These are phyloP conservation scores for Pristis pectinata DNA, from an alignment of 2,797 vertebrate species.

Conservation along the genomic window DNA sequence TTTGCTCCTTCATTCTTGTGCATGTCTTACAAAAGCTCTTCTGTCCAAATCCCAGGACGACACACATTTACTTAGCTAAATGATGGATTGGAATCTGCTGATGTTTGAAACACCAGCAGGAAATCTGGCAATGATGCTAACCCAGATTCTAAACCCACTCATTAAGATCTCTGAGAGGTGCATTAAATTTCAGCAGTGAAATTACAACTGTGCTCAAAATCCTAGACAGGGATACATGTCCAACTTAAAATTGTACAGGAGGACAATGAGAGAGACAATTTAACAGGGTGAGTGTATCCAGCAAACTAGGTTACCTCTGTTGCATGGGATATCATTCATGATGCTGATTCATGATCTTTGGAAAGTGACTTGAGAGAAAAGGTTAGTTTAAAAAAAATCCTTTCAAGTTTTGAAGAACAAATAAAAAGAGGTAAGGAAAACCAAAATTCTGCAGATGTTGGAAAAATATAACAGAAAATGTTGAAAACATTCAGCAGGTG, in stretches of 20 bases:
- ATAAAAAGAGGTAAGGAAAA: not conserved
- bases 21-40: not conserved
- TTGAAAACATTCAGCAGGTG: no score
- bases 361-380: not conserved
- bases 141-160: not conserved
- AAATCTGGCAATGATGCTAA: not conserved
- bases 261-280: not conserved
- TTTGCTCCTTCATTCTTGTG: not conserved
- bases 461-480: no score
- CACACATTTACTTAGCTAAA: not conserved
- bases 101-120: constrained; percentile 2
- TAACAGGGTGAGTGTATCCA: not conserved
- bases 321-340: not conserved
- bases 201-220: not conserved
- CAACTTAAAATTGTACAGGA: not conserved
- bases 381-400: not conserved
- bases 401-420: not conserved
- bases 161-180: not conserved
- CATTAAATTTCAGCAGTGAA: not conserved
- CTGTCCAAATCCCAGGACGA: not conserved
- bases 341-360: not conserved
- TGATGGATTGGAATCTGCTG: not conserved
- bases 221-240: no score
- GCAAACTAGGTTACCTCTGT: not conserved
- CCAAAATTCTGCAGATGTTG: no score